These are phyloP conservation scores for Rhorus exstirpatorius DNA, from an alignment of 2,888 invertebrate genomes.

Conservation along the genomic window DNA sequence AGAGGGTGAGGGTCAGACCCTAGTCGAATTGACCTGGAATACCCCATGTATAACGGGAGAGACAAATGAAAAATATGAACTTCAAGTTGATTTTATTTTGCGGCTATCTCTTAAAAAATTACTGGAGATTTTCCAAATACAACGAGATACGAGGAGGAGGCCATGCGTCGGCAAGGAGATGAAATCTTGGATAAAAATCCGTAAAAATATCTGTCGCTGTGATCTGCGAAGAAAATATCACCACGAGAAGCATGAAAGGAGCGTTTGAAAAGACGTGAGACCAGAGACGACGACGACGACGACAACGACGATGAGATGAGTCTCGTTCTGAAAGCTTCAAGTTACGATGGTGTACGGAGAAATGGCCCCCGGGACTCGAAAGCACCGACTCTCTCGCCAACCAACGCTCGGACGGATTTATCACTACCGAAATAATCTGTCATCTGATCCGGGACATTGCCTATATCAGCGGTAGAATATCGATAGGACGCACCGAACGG, in stretches of 20 bases:
- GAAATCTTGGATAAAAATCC: conserved; percentile 46
- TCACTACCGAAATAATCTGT: conserved; percentile 53
- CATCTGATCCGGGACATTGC: conserved; percentile 49
- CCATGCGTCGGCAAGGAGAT: neutral
- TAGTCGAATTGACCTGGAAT: no score
- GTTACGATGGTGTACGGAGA: conserved; percentile 35
- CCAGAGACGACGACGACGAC: conserved; percentile 19
- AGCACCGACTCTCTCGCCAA: conserved; percentile 22
- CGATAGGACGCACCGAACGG: conserved; percentile 3
- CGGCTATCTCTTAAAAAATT: conserved; percentile 35
- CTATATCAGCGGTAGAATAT: conserved; percentile 24
- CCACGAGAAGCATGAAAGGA: conserved; percentile 8
- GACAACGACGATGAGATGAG: conserved; percentile 38
- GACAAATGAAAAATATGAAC: no score
- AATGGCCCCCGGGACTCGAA: conserved; percentile 30
- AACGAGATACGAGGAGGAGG: neutral
- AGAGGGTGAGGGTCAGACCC: no score
- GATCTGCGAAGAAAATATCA: neutral
- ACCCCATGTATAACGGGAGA: no score
- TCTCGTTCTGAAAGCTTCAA: conserved; percentile 32
- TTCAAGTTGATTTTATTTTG: conserved; percentile 41
- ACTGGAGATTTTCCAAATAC: conserved; percentile 23
- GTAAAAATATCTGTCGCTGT: conserved; percentile 42
- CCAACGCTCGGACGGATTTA: conserved; percentile 49
- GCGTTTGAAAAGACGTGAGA: conserved; percentile 18